A percentile compares a stretch with the other conserved stretches of the same genome.
These are phyloP conservation scores for Nothoprocta perdicaria DNA, from an alignment of 2,113 vertebrate genomes.

Conservation along the genomic window DNA sequence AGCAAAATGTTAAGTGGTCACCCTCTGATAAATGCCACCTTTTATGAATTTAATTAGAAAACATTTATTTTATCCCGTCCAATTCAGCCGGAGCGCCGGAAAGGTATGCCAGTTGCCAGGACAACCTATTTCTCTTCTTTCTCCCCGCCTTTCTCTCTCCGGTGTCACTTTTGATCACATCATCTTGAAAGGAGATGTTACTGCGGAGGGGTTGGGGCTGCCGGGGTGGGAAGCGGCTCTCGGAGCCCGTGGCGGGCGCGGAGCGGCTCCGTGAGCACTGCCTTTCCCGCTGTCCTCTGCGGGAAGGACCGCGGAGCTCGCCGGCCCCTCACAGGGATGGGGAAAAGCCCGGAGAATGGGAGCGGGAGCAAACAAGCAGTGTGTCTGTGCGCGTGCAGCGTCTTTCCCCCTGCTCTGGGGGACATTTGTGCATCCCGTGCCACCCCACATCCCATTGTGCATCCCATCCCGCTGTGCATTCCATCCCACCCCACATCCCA, in stretches of 20 bases:
- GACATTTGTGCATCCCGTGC: not conserved
- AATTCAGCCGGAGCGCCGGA: not conserved
- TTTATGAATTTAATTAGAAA: conserved; percentile 48
- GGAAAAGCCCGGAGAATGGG: not conserved
- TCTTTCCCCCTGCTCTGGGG: not conserved
- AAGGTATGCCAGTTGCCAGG: conserved; percentile 45
- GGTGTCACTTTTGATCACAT: conserved; percentile 60
- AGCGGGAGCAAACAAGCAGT: not conserved
- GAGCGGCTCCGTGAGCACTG: not conserved
- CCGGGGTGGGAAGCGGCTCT: not conserved
- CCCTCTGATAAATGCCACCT: not conserved
- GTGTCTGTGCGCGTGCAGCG: not conserved
- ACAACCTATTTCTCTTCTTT: conserved; percentile 5
- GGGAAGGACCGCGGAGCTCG: not conserved
- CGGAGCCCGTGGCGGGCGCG: conserved; percentile 3
- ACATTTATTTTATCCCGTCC: not conserved
- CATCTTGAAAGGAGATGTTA: conserved; percentile 31
- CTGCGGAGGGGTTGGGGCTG: conserved; percentile 16
- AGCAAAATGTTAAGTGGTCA: not conserved
- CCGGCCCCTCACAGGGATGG: not conserved
- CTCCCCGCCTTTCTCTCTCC: not conserved
- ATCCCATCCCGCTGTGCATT: no score
- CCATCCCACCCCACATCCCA: no score
- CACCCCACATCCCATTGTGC: no score
- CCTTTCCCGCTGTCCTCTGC: not conserved